Percentiles rank a stretch among this genome's conserved stretches.
These are phyloP conservation scores for Lontra canadensis DNA, from an alignment of 2,113 vertebrate species.

Conservation along the genomic window DNA sequence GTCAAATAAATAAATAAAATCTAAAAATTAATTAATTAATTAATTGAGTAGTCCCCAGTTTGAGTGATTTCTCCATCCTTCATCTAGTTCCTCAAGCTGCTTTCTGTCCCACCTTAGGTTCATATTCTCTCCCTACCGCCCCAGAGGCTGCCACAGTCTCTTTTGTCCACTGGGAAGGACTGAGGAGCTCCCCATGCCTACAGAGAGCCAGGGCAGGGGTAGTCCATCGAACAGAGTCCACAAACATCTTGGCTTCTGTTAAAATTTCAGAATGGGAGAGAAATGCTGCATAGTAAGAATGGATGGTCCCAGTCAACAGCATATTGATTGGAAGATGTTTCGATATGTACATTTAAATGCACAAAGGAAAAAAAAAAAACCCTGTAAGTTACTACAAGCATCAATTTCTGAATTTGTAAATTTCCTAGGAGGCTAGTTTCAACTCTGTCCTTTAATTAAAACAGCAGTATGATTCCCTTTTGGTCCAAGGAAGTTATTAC, in stretches of 20 bases:
- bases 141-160: not conserved
- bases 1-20: too few relatives aligned
- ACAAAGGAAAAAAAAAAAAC: not conserved
- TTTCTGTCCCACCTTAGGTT: not conserved
- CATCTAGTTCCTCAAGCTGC: not conserved
- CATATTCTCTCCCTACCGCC: not conserved
- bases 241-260: not conserved
- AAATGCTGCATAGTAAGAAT: not conserved
- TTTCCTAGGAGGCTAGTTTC: constrained; percentile 59
- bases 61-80: constrained; percentile 30
- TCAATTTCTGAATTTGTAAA: constrained; percentile 58
- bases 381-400: constrained; percentile 13
- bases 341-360: constrained; percentile 23
- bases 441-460: constrained; percentile 76
- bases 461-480: constrained; percentile 55
- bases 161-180: not conserved
- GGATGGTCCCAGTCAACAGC: constrained; percentile 6
- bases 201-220: not conserved
- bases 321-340: constrained; percentile 54
- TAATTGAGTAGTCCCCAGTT: not conserved
- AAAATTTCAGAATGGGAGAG: constrained; percentile 31
- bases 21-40: not conserved
- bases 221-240: not conserved
- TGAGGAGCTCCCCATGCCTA: not conserved
- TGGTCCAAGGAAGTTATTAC: constrained; percentile 58